These are phyloP conservation scores for Hippocampus guttulatus DNA, from an alignment of 2,113 vertebrate genomes.

Conservation along the genomic window DNA sequence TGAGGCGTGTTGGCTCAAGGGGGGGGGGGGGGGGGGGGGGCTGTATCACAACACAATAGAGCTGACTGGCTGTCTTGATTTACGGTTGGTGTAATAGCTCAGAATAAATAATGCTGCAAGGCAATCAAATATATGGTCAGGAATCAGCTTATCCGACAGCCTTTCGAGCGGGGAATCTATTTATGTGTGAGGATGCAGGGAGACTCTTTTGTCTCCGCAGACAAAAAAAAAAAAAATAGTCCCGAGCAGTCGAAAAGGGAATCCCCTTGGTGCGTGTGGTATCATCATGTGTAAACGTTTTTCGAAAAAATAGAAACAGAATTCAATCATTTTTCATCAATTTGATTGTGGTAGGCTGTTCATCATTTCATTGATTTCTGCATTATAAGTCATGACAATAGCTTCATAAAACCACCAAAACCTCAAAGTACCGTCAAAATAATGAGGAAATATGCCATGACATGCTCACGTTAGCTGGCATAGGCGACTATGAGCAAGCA, in stretches of 20 bases:
- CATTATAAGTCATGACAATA: too few relatives aligned
- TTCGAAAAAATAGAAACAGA: too few relatives aligned
- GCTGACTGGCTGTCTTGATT: conserved; percentile 9
- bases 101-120: neutral
- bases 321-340: too few relatives aligned
- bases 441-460: neutral
- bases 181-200: neutral
- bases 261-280: neutral
- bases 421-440: too few relatives aligned
- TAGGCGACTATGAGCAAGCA: neutral
- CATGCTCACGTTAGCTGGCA: neutral
- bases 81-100: neutral
- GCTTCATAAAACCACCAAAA: too few relatives aligned
- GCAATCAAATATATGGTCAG: neutral
- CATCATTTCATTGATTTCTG: too few relatives aligned
- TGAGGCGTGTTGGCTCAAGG: conserved; percentile 19
- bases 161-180: neutral
- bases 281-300: neutral
- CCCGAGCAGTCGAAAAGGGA: neutral
- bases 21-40: neutral
- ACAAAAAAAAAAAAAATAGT: conserved; percentile 1
- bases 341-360: too few relatives aligned
- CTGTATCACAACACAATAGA: conserved; percentile 13
- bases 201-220: neutral
- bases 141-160: neutral